Evolutionary conservation across 2,888 invertebrate species (phyloP).

Genomic region (Heliconius ethilla): DNA sequence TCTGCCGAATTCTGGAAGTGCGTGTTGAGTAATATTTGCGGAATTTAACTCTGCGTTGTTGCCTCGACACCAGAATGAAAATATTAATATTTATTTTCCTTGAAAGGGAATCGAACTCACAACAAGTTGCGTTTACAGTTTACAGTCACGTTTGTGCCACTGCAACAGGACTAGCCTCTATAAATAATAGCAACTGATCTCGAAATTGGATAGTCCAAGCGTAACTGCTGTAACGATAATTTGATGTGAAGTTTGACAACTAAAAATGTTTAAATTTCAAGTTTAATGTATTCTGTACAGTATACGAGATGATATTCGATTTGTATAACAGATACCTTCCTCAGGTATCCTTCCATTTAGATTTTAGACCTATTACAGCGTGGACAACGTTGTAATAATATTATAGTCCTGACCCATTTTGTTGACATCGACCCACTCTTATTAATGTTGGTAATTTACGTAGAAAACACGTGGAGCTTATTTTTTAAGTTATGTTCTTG

Average conservation of each 20-base stretch:
- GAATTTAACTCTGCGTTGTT: too few species aligned
- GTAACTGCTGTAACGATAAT: not conserved
- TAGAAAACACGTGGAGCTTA: not conserved
- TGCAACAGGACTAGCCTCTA: too few species aligned
- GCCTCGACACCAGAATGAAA: too few species aligned
- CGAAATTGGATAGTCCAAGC: not conserved
- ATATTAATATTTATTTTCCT: too few species aligned
- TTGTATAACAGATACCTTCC: not conserved
- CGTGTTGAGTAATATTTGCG: too few species aligned
- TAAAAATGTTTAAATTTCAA: not conserved
- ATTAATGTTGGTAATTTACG: not conserved
- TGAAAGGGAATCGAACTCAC: too few species aligned
- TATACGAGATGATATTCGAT: not conserved
- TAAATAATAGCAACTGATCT: too few species aligned
- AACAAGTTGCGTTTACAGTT: too few species aligned
- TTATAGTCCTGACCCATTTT: constrained; percentile 7
- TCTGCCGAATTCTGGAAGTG: too few species aligned
- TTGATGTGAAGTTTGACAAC: not conserved
- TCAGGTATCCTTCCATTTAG: too few species aligned
- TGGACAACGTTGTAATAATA: not conserved
- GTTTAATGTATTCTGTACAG: not conserved
- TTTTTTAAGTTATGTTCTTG: not conserved
- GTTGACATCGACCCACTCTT: not conserved
- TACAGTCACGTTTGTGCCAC: too few species aligned
- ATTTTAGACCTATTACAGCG: too few species aligned